phyloP scores from a whole-genome alignment of 2,113 vertebrate genomes.

The Phoxinus phoxinus region DNA sequence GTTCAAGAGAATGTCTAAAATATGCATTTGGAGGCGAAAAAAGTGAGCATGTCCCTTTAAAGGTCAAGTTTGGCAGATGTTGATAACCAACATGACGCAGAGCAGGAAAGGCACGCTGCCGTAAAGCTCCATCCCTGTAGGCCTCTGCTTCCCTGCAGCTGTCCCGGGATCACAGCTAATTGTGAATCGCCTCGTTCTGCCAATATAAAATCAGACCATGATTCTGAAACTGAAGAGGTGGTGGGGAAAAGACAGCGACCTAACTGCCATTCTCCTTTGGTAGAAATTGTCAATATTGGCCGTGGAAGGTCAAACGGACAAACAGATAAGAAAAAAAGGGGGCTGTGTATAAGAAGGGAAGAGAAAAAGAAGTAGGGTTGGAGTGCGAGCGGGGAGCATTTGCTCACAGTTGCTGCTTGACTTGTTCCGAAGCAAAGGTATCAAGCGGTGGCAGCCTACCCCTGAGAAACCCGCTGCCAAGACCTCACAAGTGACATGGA shows the following conservation, averaged over 20 bases:
- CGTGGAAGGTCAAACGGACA: neutral
- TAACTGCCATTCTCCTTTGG: conserved; percentile 88
- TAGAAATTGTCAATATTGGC: conserved; percentile 73
- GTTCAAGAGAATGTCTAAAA: neutral
- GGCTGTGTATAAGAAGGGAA: conserved; percentile 55
- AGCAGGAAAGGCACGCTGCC: conserved; percentile 76
- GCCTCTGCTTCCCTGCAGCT: conserved; percentile 80
- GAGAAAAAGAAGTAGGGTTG: conserved; percentile 61
- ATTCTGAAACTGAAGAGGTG: conserved; percentile 45
- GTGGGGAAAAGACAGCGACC: conserved; percentile 42
- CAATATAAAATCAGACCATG: conserved; percentile 78
- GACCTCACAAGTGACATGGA: conserved; percentile 99
- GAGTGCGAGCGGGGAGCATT: conserved; percentile 61
- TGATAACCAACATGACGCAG: conserved; percentile 77
- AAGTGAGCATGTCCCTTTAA: conserved; percentile 67
- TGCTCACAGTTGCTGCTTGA: conserved; percentile 76
- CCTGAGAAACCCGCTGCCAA: conserved; percentile 84
- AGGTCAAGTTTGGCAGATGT: conserved; percentile 82
- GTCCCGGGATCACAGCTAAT: conserved; percentile 78
- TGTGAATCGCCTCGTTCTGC: conserved; percentile 79
- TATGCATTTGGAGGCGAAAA: conserved; percentile 49
- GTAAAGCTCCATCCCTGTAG: conserved; percentile 66
- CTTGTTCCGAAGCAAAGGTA: conserved; percentile 82
- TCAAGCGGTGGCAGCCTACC: conserved; percentile 75
- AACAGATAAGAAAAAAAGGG: conserved; percentile 5